A percentile compares a stretch with the other conserved stretches of the same genome.
Evolutionary conservation across 1,140 invertebrate species (phyloP).

Genomic region (Ostrea edulis): DNA sequence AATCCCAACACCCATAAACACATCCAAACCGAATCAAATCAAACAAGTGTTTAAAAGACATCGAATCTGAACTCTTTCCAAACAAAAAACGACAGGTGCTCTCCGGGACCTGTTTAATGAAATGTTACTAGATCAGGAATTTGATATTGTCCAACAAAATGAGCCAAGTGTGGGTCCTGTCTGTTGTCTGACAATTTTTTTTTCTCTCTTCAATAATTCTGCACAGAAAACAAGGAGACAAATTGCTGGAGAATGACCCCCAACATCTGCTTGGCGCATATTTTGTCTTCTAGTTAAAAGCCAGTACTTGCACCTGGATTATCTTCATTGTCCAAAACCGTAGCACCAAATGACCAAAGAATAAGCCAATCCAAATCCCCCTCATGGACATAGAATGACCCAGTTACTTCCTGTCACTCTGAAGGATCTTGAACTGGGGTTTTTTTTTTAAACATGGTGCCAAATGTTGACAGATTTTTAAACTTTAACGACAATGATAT

Average conservation of each 20-base stretch:
- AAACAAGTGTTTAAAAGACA: constrained; percentile 31
- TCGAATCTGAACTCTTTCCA: neutral
- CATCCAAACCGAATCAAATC: constrained; percentile 1
- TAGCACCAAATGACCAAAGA: constrained; percentile 11
- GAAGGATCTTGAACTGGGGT: neutral
- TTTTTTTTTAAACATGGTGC: neutral
- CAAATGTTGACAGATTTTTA: constrained; percentile 5
- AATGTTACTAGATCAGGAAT: constrained; percentile 31
- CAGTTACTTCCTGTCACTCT: neutral
- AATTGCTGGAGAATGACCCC: neutral
- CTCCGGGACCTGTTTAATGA: constrained; percentile 17
- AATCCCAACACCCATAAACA: constrained; percentile 19
- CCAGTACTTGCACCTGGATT: neutral
- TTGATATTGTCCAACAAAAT: constrained; percentile 7
- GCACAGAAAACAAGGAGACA: neutral
- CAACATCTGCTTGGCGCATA: neutral
- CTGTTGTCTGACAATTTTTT: constrained; percentile 2
- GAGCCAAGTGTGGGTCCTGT: neutral
- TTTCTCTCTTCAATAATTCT: neutral
- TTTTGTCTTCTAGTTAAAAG: neutral
- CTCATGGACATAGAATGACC: neutral
- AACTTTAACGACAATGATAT: neutral
- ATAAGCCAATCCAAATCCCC: neutral
- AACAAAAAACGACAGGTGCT: constrained; percentile 22
- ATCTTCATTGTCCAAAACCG: neutral